phyloP scores from a whole-genome alignment of 1,140 invertebrate genomes.

The Planococcus citri region DNA sequence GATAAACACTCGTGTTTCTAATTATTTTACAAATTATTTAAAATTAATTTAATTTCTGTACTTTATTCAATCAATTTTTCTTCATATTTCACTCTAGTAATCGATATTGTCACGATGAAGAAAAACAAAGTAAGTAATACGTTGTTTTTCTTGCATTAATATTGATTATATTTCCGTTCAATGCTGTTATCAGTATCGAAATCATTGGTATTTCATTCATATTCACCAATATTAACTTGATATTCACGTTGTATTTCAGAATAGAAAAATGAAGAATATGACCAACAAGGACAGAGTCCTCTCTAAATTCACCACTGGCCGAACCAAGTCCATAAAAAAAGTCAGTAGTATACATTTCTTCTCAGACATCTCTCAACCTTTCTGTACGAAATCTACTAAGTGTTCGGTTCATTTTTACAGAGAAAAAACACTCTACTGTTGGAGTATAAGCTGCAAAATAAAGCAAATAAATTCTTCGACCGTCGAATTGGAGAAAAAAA shows the following conservation, averaged over 20 bases:
- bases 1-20: too few species aligned
- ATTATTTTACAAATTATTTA: too few species aligned
- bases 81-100: too few species aligned
- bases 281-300: not conserved
- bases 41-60: too few species aligned
- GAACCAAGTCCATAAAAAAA: not conserved
- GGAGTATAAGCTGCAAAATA: slow-evolving; percentile 68
- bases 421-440: slow-evolving; percentile 71
- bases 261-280: not conserved
- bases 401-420: slow-evolving; percentile 31
- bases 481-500: slow-evolving; percentile 75
- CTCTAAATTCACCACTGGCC: not conserved
- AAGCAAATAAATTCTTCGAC: slow-evolving; percentile 74
- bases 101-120: too few species aligned
- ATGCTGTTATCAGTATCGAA: too few species aligned
- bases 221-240: not conserved
- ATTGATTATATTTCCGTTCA: too few species aligned
- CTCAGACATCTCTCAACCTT: not conserved
- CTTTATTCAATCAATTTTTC: too few species aligned
- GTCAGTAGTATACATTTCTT: not conserved
- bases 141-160: too few species aligned
- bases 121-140: too few species aligned
- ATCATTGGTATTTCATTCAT: too few species aligned
- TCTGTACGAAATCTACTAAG: not conserved
- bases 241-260: not conserved